These are phyloP conservation scores for Fistularia tabacaria DNA, from an alignment of 2,797 vertebrate species.

Conservation along the genomic window DNA sequence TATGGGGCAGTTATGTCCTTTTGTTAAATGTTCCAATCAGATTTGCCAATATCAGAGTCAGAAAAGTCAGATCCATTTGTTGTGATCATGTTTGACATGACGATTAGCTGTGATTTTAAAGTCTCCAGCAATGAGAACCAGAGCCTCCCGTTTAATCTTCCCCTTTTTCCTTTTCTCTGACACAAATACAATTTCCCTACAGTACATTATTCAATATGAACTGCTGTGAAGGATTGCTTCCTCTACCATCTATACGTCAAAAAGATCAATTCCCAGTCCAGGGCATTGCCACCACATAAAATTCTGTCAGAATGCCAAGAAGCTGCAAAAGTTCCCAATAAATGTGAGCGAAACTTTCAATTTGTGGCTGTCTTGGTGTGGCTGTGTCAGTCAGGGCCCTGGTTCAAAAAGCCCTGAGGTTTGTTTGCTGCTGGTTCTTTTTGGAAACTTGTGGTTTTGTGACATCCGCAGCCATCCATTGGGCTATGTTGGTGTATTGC, in stretches of 20 bases:
- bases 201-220: conserved; percentile 59
- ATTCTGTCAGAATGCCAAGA: conserved; percentile 60
- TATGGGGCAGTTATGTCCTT: conserved; percentile 39
- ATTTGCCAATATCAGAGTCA: conserved; percentile 51
- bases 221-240: conserved; percentile 44
- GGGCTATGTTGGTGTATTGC: conserved; percentile 73
- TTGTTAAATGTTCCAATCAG: conserved; percentile 43
- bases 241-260: conserved; percentile 61
- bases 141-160: conserved; percentile 25
- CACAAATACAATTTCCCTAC: conserved; percentile 46
- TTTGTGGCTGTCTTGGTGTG: conserved; percentile 78
- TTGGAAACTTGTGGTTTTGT: conserved; percentile 81
- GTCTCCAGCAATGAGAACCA: conserved; percentile 51
- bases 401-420: conserved; percentile 76
- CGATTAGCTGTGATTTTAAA: conserved; percentile 53
- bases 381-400: conserved; percentile 71
- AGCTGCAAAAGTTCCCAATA: conserved; percentile 75
- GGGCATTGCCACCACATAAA: conserved; percentile 62
- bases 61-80: conserved; percentile 52
- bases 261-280: conserved; percentile 62
- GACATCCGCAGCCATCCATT: conserved; percentile 78
- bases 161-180: conserved; percentile 17
- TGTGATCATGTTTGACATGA: conserved; percentile 63
- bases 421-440: conserved; percentile 78
- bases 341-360: conserved; percentile 79